Base-by-base conservation (phyloP, 2,888 invertebrate species). In the Cybosia mesomella region DNA sequence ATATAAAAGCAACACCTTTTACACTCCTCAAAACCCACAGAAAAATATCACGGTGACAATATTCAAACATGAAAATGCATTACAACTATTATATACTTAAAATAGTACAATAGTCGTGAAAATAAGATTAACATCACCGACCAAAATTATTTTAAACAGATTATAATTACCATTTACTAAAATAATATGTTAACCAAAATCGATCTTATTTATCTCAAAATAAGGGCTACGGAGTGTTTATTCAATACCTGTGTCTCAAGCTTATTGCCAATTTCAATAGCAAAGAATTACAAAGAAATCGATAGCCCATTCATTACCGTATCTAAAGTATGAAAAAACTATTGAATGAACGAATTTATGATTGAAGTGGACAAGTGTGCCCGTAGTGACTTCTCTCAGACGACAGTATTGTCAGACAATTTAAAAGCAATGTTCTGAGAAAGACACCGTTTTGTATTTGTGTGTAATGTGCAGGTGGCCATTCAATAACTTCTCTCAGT, bases 401-500 rank as follows among this genome's bases (percentile, higher is more conserved):
- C 91, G 90, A 82, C 91, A 79, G 68, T 68, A 87, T 91, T 89
- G 89, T 89, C 73, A 77, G 13, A 79, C 79, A 74, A 85, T 88
- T 88, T 89, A 85, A 87, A 87, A 87, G 84, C 85, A 83, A 86
- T 85, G 66, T 89, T 89, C 89, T 76, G 4, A 75, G 88, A 89
- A 89, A 64, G 71, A 63, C 68, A 70, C 81, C 79, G 77, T 83
- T 59, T 77, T 76, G 58, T 24, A 73, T 68, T 74, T 72, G 43
- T 57, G 61, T 77, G 78, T 77, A 84, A 77, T 75, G 59, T 69
- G 83, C 92, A 92, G 92, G 91, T 93, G 91, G 86, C 88, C 90
- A 92, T 93, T 90, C 90, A 90, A 92, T 89, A 80, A 84, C 87
- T 89, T 89, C 91, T 89, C 86, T 82, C 86, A 72, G 75, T 86